Conservation (phyloP, 2,888 invertebrate genomes). For the Hyposoter dolosus region DNA sequence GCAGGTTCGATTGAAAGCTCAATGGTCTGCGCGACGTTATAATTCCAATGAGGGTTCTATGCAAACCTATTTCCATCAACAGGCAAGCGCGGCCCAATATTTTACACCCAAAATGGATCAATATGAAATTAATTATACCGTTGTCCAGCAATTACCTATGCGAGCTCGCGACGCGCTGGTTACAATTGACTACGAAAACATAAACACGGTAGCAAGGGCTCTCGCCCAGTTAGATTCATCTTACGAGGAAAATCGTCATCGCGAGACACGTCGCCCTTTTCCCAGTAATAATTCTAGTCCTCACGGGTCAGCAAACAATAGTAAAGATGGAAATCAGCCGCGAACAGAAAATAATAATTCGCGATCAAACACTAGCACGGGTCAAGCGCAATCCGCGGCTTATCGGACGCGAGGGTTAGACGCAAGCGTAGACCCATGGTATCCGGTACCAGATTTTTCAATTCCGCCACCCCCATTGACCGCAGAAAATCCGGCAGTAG, state of each 20-base stretch:
- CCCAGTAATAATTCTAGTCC: too few relatives aligned
- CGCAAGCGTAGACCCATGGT: conserved; percentile 2
- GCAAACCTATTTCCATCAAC: not conserved
- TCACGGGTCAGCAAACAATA: conserved; percentile 4
- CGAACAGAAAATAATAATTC: not conserved
- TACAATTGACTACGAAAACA: conserved; percentile 51
- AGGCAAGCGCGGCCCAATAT: not conserved
- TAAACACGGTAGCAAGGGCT: conserved; percentile 20
- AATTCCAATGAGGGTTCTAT: not conserved
- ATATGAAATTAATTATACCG: not conserved
- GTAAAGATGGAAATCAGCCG: not conserved
- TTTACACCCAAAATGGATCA: not conserved
- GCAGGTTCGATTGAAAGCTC: not conserved
- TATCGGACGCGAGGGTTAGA: conserved; percentile 17
- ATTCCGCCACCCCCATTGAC: too few relatives aligned
- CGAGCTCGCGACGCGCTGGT: conserved; percentile 50
- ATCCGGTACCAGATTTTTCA: conserved; percentile 1
- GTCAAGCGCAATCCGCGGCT: not conserved
- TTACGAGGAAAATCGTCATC: too few relatives aligned
- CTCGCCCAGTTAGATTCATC: too few relatives aligned
- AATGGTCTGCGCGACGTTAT: not conserved
- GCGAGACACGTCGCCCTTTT: too few relatives aligned
- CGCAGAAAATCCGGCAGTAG: too few relatives aligned
- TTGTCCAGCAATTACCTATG: conserved; percentile 62
- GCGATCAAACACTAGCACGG: not conserved